Evolutionary conservation across 1,140 invertebrate species (phyloP), one percentile per base, ranked within the genome.

Genomic region (Maconellicoccus hirsutus): DNA sequence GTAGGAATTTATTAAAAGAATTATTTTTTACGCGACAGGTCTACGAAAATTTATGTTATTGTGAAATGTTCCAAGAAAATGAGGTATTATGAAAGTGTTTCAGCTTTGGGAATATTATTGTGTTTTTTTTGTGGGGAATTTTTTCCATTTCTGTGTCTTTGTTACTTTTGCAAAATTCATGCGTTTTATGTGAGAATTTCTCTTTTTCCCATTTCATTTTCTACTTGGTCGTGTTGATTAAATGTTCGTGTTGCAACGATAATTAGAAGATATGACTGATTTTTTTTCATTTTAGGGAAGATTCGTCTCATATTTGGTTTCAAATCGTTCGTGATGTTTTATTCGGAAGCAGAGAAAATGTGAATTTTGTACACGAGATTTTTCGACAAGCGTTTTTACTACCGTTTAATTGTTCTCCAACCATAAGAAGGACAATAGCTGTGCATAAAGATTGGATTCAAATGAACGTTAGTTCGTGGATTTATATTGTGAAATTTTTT

Each of bases 371-470:
- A 33, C 91, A 97, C 77, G 95, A 98, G 81, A 84, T 97, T 27
- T 93, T 97, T 76, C 85, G 94, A 70, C 94, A 98, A 80, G 92
- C 94, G 21, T 93, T 97, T 80, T 82, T 96, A 21, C 81, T 97
- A 71, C 91, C 93, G 75, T 94, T 96, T 77, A 86, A 86, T 27
- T 91, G 96, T 78, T 89, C 92, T 6, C 86, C 87, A 71, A 91
- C 94, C 1, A 92, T 95, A 72, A 82, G 92, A 42, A 89, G 90
- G 77, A 93, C 94, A 42, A 94, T 98, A 74, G 85, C 88, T 70
- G 89, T 96, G n/a, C 98, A 97, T 77, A 93, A 94, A 79, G 94
- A 98, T 78, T 96, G 95, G 91, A 96, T 96, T 78, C 91, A 94
- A 81, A 89, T 91, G 84, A 90, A 87, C 82, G 88, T 92, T 77